Evolutionary conservation across 2,113 vertebrate species (phyloP), one percentile per base, ranked within the genome.

Genomic region (Protomyctophum bolini): DNA sequence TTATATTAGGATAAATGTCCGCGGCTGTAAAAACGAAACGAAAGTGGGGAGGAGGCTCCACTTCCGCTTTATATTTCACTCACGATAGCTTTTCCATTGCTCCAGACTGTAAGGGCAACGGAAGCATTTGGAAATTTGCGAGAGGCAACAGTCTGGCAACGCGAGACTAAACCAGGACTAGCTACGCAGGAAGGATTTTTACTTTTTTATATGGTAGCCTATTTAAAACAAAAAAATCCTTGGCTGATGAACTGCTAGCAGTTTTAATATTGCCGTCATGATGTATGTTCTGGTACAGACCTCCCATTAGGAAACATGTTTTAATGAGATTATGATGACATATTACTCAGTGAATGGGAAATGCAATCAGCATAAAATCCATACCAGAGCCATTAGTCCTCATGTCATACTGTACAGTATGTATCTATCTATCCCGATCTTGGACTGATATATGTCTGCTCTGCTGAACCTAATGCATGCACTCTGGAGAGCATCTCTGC

Each of bases 371-470:
- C 60, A 52, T 60, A 21, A 63, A 68, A 63, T 68, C 65, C 58
- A 70, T 6, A 77, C 49, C 50, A 14, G 56, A 50, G 52, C 68
- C 82, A 82, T 88, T 74, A 70, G 68, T 68, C 64, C 7, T 54
- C 0, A 21, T 68, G 12, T 48, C 15, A 45, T 21, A 21, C 21
- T 21, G 21, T 21, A 21, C 21, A 1, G 21, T 21, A n/a, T 48
- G 10, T 8, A 41, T 78, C 76, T 64, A 48, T 66, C 51, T 64
- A 45, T 66, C 51, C 58, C 49, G 41, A 15, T 0, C 0, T 70
- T 21, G 9, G 64, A 21, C 77, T 77, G 45, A 73, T 68, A 46
- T 65, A 8, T 8, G 46, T n/a, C n/a, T 14, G 21, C 21, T 21
- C 33, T 41, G 33, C 33, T 41, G 33, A 4, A 1, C 46, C 47